Evolutionary conservation across 1,140 invertebrate species (phyloP), one percentile per base, ranked within the genome.

Genomic region (Drosophila takahashii): DNA sequence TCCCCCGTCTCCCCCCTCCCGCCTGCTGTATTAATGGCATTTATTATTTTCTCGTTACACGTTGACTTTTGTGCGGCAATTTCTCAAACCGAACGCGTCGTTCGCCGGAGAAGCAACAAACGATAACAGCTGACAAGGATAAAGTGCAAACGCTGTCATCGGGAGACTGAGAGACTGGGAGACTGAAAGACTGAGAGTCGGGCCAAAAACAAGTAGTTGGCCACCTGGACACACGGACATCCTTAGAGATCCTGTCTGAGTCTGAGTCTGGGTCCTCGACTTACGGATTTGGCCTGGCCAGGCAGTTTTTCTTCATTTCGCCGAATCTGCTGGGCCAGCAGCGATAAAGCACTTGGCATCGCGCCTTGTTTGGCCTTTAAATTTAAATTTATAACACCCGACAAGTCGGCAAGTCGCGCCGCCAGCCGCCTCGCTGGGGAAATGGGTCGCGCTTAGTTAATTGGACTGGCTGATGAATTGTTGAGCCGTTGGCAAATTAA

Each of bases 21-120:
- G 77, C 53, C 62, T 32, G 13, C 71, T 77, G 80, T 85, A 90
- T 89, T 90, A 89, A 89, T 89, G 74, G 86, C 85, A 89, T 89
- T 89, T 89, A 89, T 89, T 89, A 89, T 89, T 89, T 89, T 89
- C 85, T 89, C 85, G 84, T 89, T 89, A 89, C 80, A 85, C 85
- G 80, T 89, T 89, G 84, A 90, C 85, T 89, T 90, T 85, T 89
- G 85, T 85, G 72, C 72, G 65, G 86, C 79, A 89, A 87, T 87
- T 87, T 89, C 79, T 89, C 79, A 89, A 87, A 57, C 62, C 61
- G 66, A 59, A 77, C 56, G 47, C 60, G 44, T 58, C 52, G 47
- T 58, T 57, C 29, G 69, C 10, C 51, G 59, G 54, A 45, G 75
- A 54, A 74, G 57, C 67, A 70, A 69, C 66, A 85, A 80, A 80